Evolutionary conservation across 1,140 invertebrate species (phyloP).

Genomic region (Anagrus nilaparvatae): DNA sequence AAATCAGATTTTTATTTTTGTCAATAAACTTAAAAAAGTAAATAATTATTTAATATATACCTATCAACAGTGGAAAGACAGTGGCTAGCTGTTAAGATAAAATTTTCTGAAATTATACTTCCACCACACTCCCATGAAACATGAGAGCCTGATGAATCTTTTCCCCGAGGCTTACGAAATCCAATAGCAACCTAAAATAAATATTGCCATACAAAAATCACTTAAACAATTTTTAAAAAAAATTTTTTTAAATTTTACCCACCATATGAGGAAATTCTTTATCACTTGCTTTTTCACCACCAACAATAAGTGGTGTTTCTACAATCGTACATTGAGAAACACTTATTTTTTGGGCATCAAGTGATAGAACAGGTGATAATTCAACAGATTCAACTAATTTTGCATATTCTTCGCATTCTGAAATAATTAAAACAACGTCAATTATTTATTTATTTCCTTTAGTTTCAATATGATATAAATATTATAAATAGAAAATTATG

Average conservation of each 20-base stretch:
- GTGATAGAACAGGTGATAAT: slow-evolving; percentile 22
- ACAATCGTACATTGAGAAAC: slow-evolving; percentile 31
- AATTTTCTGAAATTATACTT: slow-evolving; percentile 44
- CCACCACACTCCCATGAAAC: slow-evolving; percentile 44
- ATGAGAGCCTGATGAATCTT: background rate
- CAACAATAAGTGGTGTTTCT: slow-evolving; percentile 36
- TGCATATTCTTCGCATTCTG: slow-evolving; percentile 32
- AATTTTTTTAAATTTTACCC: too few species aligned
- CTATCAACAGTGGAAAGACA: slow-evolving; percentile 30
- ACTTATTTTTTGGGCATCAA: slow-evolving; percentile 17
- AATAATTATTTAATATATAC: slow-evolving; percentile 13
- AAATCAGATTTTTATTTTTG: too few species aligned
- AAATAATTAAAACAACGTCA: background rate
- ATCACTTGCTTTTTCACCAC: slow-evolving; percentile 28
- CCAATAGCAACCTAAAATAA: slow-evolving; percentile 25
- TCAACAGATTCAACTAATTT: slow-evolving; percentile 23
- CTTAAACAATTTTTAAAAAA: too few species aligned
- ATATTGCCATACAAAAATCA: background rate
- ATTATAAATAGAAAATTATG: too few species aligned
- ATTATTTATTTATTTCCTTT: slow-evolving; percentile 5
- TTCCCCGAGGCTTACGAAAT: slow-evolving; percentile 15
- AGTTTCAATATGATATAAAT: background rate
- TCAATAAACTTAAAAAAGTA: background rate
- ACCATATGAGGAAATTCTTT: slow-evolving; percentile 44
- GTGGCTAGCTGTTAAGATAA: slow-evolving; percentile 46